These are phyloP conservation scores for Argentina silus DNA, from an alignment of 2,797 vertebrate species.

Conservation along the genomic window DNA sequence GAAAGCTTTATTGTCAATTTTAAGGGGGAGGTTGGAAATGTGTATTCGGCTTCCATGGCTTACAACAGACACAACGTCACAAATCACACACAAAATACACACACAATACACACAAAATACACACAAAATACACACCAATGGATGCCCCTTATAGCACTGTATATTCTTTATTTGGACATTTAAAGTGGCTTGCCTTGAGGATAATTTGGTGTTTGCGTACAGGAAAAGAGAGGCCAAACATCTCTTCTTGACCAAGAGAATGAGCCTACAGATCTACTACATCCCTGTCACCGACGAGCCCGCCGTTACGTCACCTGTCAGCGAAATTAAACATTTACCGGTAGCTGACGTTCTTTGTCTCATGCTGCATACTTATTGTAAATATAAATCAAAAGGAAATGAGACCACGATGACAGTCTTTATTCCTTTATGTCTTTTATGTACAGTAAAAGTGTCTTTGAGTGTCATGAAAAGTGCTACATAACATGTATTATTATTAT, in stretches of 20 bases:
- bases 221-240: constrained; percentile 83
- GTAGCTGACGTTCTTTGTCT: neutral
- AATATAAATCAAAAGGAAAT: neutral
- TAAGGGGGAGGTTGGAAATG: too few relatives aligned
- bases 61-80: too few relatives aligned
- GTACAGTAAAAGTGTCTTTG: neutral
- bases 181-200: too few relatives aligned
- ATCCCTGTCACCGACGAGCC: constrained; percentile 72
- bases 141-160: too few relatives aligned
- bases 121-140: too few relatives aligned
- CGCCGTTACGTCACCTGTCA: constrained; percentile 3
- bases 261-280: constrained; percentile 87
- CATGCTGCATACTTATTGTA: neutral
- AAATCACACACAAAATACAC: too few relatives aligned
- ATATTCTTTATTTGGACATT: too few relatives aligned
- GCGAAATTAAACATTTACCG: constrained; percentile 41
- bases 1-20: too few relatives aligned
- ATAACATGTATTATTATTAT: neutral
- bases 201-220: constrained; percentile 3
- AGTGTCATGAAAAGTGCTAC: neutral
- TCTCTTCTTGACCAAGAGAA: constrained; percentile 77
- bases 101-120: too few relatives aligned
- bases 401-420: neutral
- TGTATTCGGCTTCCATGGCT: too few relatives aligned
- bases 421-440: neutral